Evolutionary conservation across 2,888 invertebrate species (phyloP), one percentile per base, ranked within the genome.

Genomic region (Lithosia quadra): DNA sequence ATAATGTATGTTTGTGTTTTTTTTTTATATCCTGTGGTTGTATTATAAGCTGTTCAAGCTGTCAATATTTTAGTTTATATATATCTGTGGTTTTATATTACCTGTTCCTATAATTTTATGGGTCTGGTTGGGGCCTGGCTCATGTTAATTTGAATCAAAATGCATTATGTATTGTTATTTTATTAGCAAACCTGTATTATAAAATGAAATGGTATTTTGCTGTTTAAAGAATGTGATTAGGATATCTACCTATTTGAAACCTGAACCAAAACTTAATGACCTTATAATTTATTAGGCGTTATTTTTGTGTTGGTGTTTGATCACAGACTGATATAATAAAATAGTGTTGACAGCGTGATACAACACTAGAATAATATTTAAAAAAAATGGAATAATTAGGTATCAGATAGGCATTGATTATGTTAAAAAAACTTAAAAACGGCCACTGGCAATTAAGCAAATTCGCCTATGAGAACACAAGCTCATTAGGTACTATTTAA

Each of bases 101-200:
- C 74, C 69, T 53, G 74, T 77, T 77, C 22, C 59, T 10, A 63
- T 22, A 57, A 57, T 69, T 76, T 77, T 73, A 77, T 34, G n/a
- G n/a, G n/a, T n/a, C n/a, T n/a, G n/a, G n/a, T n/a, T n/a, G n/a
- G n/a, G n/a, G n/a, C n/a, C n/a, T n/a, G 36, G 36, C 53, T 71
- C 71, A 69, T 67, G 69, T 60, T 71, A 69, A 74, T 80, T 68
- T 80, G 66, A 80, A 74, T 68, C 62, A 22, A 74, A 80, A 77
- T 77, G 71, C 74, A 68, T 24, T 13, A 56, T 24, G 69, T 69
- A 77, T 73, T 65, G 43, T 73, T 65, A 36, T 59, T 79, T 71
- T 64, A 79, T 69, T 68, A 67, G 22, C 33, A 68, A 36, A 61
- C 15, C 24, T 24, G 56, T 24, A 43, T 1, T 18, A 43, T 15